phyloP scores from a whole-genome alignment of 2,888 invertebrate species.

The Drosophila borborema region DNA sequence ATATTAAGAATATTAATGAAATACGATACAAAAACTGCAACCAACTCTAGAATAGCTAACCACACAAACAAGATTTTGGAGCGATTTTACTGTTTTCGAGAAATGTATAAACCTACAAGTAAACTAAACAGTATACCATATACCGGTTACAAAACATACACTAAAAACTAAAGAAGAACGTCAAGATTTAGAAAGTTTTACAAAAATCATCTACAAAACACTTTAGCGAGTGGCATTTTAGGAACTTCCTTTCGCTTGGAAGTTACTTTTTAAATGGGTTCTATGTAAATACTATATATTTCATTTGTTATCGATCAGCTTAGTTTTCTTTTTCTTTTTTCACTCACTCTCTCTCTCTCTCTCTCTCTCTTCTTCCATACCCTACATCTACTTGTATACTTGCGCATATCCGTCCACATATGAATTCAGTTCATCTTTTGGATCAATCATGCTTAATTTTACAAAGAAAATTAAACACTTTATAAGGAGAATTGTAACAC shows the following conservation, averaged over 20 bases:
- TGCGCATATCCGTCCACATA: conserved; percentile 78
- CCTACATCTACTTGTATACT: conserved; percentile 60
- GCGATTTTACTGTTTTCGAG: conserved; percentile 82
- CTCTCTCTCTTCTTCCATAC: conserved; percentile 13
- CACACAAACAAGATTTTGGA: conserved; percentile 78
- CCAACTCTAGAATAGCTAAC: conserved; percentile 69
- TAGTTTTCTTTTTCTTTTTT: background rate
- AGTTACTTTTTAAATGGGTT: conserved; percentile 17
- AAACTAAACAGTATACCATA: conserved; percentile 16
- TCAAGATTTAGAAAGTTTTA: conserved; percentile 75
- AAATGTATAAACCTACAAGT: conserved; percentile 64
- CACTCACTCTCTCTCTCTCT: too few relatives aligned
- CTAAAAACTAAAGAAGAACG: conserved; percentile 18
- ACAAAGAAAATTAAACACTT: background rate
- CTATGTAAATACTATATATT: conserved; percentile 43
- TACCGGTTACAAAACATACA: conserved; percentile 6
- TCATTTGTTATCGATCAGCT: conserved; percentile 8
- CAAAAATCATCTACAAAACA: conserved; percentile 53
- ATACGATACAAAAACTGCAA: conserved; percentile 41
- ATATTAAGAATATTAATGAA: background rate
- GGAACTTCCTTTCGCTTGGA: conserved; percentile 18
- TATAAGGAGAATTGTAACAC: conserved; percentile 2
- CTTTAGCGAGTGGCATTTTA: conserved; percentile 4
- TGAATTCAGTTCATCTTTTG: conserved; percentile 48
- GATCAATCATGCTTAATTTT: conserved; percentile 24